These are phyloP conservation scores for Sebastes taczanowskii DNA, from an alignment of 2,797 vertebrate species.

Conservation along the genomic window DNA sequence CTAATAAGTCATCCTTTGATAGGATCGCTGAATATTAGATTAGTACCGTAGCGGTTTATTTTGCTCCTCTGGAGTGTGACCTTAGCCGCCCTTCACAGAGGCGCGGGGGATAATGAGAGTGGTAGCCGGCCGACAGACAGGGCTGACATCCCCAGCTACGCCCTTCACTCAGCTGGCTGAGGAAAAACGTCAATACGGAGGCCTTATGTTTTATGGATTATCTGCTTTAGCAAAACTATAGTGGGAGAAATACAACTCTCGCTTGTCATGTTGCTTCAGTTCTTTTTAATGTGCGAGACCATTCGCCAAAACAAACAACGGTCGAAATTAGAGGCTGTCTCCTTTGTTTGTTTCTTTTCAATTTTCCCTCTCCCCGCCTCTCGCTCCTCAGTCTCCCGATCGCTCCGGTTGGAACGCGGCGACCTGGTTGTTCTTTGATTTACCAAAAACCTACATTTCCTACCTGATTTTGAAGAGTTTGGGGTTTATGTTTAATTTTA, in stretches of 20 bases:
- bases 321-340: slow-evolving; percentile 71
- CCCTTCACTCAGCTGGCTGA: slow-evolving; percentile 75
- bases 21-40: slow-evolving; percentile 70
- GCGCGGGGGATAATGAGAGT: slow-evolving; percentile 76
- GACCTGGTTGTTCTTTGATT: slow-evolving; percentile 34
- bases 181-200: slow-evolving; percentile 75
- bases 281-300: slow-evolving; percentile 70
- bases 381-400: slow-evolving; percentile 17
- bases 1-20: slow-evolving; percentile 68
- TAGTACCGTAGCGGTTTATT: slow-evolving; percentile 64
- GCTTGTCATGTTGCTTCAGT: slow-evolving; percentile 76
- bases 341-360: slow-evolving; percentile 48
- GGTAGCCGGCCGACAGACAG: slow-evolving; percentile 71
- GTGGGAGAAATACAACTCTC: slow-evolving; percentile 76
- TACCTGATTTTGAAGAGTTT: background rate
- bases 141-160: slow-evolving; percentile 75
- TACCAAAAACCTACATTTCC: background rate
- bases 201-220: slow-evolving; percentile 83
- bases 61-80: slow-evolving; percentile 73
- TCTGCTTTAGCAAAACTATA: slow-evolving; percentile 77
- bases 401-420: slow-evolving; percentile 8
- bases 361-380: slow-evolving; percentile 25
- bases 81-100: slow-evolving; percentile 76
- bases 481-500: slow-evolving; percentile 2
- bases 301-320: slow-evolving; percentile 63